A percentile compares a stretch with the other conserved stretches of the same genome.
Conservation (phyloP, 2,888 invertebrate genomes). For the Dinocampus coccinellae region DNA sequence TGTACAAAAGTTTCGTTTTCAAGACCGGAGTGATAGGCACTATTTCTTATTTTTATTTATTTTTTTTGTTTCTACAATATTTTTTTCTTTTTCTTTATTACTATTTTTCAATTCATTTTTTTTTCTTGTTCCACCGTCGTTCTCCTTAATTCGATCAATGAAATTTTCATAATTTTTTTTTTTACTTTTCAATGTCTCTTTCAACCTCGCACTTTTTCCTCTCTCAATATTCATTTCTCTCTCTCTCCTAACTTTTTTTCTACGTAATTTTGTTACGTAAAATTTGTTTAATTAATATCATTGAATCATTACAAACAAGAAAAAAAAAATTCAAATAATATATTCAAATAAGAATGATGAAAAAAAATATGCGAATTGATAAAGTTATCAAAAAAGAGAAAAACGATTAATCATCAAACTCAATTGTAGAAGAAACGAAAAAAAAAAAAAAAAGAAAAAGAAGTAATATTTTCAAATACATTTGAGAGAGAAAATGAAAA, state of each 20-base stretch:
- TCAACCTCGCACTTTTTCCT: not conserved
- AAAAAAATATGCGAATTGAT: constrained; percentile 38
- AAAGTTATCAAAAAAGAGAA: constrained; percentile 44
- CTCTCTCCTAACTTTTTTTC: not conserved
- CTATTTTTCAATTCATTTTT: constrained; percentile 26
- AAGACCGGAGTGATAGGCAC: constrained; percentile 63
- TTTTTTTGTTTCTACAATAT: constrained; percentile 40
- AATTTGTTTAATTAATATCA: no score
- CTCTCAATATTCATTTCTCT: not conserved
- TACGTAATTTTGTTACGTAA: not conserved
- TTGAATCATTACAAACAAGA: no score
- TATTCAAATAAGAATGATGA: constrained; percentile 38
- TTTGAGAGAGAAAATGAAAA: constrained; percentile 44
- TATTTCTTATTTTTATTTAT: constrained; percentile 56
- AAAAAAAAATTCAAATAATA: not conserved
- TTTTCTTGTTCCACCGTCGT: not conserved
- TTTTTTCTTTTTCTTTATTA: constrained; percentile 36
- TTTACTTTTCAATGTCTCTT: not conserved
- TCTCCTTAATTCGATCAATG: not conserved
- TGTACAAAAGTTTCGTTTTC: constrained; percentile 62
- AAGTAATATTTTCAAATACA: constrained; percentile 43
- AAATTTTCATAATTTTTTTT: not conserved
- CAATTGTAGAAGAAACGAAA: not conserved
- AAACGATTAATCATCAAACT: not conserved
- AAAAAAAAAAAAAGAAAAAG: no score